phyloP scores from a whole-genome alignment of 2,797 vertebrate species.

The Falco novaeseelandiae region DNA sequence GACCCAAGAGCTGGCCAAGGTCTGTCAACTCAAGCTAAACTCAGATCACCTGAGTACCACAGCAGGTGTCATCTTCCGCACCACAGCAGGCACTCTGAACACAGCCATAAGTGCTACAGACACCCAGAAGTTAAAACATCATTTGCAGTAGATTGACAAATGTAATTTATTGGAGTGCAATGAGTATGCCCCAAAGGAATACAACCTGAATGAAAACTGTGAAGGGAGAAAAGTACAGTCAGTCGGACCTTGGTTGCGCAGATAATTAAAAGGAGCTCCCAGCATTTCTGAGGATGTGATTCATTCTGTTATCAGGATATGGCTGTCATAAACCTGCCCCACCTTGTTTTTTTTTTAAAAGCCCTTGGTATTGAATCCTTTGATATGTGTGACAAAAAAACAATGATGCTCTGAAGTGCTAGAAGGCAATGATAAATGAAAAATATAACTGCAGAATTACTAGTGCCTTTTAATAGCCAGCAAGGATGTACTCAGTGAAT shows the following conservation, averaged over 20 bases:
- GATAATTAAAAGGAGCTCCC: slow-evolving; percentile 17
- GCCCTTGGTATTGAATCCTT: background rate
- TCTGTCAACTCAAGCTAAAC: background rate
- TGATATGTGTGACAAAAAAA: background rate
- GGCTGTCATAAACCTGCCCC: background rate
- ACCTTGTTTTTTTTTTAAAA: background rate
- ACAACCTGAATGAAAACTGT: background rate
- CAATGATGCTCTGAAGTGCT: background rate
- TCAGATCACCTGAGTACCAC: background rate
- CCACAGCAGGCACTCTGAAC: background rate
- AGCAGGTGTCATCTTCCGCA: background rate
- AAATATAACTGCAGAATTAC: background rate
- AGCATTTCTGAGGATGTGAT: background rate
- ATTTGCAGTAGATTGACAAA: background rate
- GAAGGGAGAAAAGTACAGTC: background rate
- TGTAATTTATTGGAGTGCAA: background rate
- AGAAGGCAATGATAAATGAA: slow-evolving; percentile 23
- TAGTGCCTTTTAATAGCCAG: background rate
- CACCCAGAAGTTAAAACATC: background rate
- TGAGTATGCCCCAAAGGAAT: background rate
- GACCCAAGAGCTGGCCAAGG: background rate
- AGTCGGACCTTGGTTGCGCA: background rate
- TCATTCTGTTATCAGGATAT: background rate
- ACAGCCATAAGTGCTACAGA: background rate
- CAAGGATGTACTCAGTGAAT: background rate